Evolutionary conservation across 2,888 invertebrate genomes (phyloP), one percentile per base, ranked within the genome.

Genomic region (Apamea epomidion): DNA sequence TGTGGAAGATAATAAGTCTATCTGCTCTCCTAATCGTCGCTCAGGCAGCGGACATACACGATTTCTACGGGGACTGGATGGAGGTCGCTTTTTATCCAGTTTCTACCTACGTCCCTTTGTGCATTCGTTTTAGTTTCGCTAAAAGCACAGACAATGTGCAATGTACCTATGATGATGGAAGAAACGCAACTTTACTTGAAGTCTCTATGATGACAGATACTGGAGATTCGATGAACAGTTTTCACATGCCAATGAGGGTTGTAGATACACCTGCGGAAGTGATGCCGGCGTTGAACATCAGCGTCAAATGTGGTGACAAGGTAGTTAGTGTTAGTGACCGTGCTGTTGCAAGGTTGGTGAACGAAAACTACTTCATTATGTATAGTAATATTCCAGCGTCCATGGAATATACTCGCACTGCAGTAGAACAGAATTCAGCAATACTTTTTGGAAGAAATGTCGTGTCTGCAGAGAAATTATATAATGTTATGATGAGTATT

Each of bases 1-100:
- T 84, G 83, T 81, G 82, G 86, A 86, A 71, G 64, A 18, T 85
- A 65, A 67, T 71, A 42, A 62, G 45, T 54, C 3, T 83, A 4
- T 75, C 60, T 21, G n/a, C 62, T 29, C 7, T 83, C 0, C 12
- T 85, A 1, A 25, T 80, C 10, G 12, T 73, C 64, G 54, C 64
- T 51, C 85, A 85, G 16, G 45, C 85, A n/a, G 48, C 64, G 6
- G 60, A 76, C 1, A 29, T 83, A 12, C 0, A 60, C 0, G 58
- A 85, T 32, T 29, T 83, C 7, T 80, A 73, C 18, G 83, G 81
- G 0, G 62, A 80, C 12, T 83, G 83, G 85, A 45, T 71, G 16
- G 5, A 60, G 16, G 70, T 51, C 0, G 82, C 82, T 37, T 76
- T 74, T 70, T 84, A 84, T 45, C 82, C 86, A 58, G 29, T 71